A percentile compares a stretch with the other conserved stretches of the same genome.
These are phyloP conservation scores for Mus pahari DNA, from an alignment of 2,113 vertebrate genomes.

Conservation along the genomic window DNA sequence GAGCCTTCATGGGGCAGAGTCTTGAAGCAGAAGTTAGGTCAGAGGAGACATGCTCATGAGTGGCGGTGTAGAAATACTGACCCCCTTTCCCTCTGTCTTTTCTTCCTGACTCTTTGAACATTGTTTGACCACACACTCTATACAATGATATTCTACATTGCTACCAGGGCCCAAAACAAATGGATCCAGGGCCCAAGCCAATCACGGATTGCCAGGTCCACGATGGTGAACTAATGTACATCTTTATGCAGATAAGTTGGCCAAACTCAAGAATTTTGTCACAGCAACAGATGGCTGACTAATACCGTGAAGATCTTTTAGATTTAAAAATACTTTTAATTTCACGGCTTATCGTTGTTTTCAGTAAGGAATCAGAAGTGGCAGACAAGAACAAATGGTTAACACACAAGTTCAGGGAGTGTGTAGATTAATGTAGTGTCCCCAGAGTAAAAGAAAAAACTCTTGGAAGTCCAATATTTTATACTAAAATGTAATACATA, in stretches of 20 bases:
- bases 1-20: not conserved
- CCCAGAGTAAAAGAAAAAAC: not conserved
- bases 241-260: not conserved
- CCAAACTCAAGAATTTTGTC: not conserved
- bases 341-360: not conserved
- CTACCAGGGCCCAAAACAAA: not conserved
- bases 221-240: not conserved
- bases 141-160: not conserved
- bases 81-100: too few relatives aligned
- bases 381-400: not conserved
- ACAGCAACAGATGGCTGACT: not conserved
- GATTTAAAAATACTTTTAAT: not conserved
- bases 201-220: not conserved
- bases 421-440: not conserved
- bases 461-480: constrained; percentile 3
- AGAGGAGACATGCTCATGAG: not conserved
- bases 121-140: not conserved
- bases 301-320: not conserved
- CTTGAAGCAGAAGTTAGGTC: not conserved
- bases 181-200: too few relatives aligned
- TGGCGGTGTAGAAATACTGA: not conserved
- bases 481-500: constrained; percentile 26
- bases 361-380: not conserved
- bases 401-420: not conserved
- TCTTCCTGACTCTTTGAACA: not conserved